Evolutionary conservation across 1,140 invertebrate species (phyloP).

Genomic region (Caerostris darwini): DNA sequence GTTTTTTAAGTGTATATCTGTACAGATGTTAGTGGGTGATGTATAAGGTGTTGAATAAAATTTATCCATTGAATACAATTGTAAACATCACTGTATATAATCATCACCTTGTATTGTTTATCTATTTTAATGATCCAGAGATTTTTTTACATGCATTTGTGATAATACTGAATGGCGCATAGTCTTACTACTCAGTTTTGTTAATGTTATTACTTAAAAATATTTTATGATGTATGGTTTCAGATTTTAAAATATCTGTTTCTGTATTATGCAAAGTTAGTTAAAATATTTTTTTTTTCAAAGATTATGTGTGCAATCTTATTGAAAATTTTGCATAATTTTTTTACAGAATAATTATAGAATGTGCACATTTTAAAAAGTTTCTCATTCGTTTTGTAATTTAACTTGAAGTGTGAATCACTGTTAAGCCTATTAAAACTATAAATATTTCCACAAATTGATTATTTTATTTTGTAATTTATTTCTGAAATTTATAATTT

Average conservation of each 20-base stretch:
- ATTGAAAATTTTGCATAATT: background rate
- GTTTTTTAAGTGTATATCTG: constrained; percentile 40
- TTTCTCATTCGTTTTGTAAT: too few species aligned
- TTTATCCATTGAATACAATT: constrained; percentile 21
- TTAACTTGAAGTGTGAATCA: too few species aligned
- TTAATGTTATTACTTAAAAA: constrained; percentile 9
- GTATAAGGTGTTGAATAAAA: constrained; percentile 18
- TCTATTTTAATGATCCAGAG: constrained; percentile 31
- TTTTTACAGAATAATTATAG: background rate
- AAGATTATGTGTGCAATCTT: background rate
- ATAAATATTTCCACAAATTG: too few species aligned
- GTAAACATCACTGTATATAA: constrained; percentile 60
- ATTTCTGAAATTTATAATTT: too few species aligned
- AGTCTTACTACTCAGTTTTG: background rate
- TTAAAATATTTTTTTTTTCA: background rate
- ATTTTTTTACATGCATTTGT: constrained; percentile 49
- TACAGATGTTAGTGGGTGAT: constrained; percentile 28
- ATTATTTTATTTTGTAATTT: too few species aligned
- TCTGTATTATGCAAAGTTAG: background rate
- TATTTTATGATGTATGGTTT: background rate
- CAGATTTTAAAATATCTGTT: background rate
- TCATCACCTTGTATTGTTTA: constrained; percentile 49
- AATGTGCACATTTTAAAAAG: too few species aligned
- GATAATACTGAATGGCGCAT: constrained; percentile 7
- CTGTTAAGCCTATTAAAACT: too few species aligned